Base-by-base conservation (phyloP, 1,140 invertebrate species). In the Euura lappo region DNA sequence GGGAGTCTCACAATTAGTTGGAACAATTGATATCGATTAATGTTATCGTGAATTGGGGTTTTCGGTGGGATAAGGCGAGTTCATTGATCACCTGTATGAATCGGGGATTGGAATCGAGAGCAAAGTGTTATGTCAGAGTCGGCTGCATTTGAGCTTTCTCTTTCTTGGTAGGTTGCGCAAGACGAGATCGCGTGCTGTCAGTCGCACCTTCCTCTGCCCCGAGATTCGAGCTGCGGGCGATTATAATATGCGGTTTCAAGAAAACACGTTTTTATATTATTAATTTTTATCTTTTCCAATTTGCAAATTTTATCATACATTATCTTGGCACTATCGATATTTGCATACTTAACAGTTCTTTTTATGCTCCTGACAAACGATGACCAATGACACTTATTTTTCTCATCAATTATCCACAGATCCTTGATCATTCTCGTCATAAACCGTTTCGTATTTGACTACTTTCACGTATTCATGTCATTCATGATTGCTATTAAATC, bases 111-210 rank as follows among this genome's bases (percentile, higher is more conserved):
- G 4, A 60, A 60, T 60, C 13, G 51, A n/a, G 51, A 60, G 51
- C 51, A 60, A 60, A 60, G 51, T n/a, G 51, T 60, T 60, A 60
- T 60, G 51, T 60, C 51, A 60, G 51, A 60, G 51, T n/a, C 51
- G 51, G 51, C 51, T 60, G 51, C 51, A 60, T 60, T 60, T 60
- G 10, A 8, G 51, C 51, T 60, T 60, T 60, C 51, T 60, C 51
- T 60, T 60, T 60, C 51, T n/a, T 6, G 51, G 51, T 4, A 8
- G 51, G 51, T 60, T 60, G 51, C 51, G 51, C 51, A 60, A 60
- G 51, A 60, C 51, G 6, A 60, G 51, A 60, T 60, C 51, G 51
- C 51, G 51, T 60, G 51, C 13, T 60, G 51, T n/a, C 51, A n/a
- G 51, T 60, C 51, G 10, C 13, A n/a, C 28, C 28, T 28, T 60